Evolutionary conservation across 92 coral and sea anemone species (phyloP).

Genomic region (Parazoanthus atlanticus): DNA sequence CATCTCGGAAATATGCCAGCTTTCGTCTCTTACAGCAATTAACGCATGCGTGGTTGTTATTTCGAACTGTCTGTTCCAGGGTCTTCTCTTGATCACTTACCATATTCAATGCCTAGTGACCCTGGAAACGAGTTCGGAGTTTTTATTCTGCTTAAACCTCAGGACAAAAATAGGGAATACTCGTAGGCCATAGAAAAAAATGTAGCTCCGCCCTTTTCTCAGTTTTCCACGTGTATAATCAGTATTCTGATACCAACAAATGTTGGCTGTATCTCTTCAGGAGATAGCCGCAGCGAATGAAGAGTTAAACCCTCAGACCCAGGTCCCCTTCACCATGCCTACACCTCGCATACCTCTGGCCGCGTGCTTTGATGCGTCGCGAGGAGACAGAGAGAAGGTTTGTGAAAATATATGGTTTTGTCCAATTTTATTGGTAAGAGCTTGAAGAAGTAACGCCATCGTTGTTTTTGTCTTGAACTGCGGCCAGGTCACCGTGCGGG

Average conservation of each 20-base stretch:
- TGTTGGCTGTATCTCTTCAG: conserved; percentile 10
- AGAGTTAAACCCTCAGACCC: conserved; percentile 54
- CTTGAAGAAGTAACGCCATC: neutral
- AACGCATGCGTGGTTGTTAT: neutral
- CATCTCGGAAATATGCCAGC: neutral
- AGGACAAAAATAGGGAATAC: too few species aligned
- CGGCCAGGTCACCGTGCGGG: conserved; percentile 57
- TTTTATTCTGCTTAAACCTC: neutral
- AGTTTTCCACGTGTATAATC: neutral
- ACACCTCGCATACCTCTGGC: conserved; percentile 63
- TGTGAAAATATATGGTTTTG: neutral
- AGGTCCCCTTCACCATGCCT: conserved; percentile 51
- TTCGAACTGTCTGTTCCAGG: neutral
- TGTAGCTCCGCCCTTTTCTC: neutral
- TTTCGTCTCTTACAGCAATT: neutral
- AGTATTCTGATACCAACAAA: neutral
- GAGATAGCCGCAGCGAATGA: conserved; percentile 59
- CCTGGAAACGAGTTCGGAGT: neutral
- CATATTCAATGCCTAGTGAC: neutral
- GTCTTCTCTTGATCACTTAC: neutral
- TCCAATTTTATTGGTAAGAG: neutral
- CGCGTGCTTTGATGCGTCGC: conserved; percentile 64
- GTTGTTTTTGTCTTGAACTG: neutral
- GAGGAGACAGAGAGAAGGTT: conserved; percentile 69
- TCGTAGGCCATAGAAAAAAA: too few species aligned